Evolutionary conservation across 2,888 invertebrate genomes (phyloP).

Genomic region (Eudemis profundana): DNA sequence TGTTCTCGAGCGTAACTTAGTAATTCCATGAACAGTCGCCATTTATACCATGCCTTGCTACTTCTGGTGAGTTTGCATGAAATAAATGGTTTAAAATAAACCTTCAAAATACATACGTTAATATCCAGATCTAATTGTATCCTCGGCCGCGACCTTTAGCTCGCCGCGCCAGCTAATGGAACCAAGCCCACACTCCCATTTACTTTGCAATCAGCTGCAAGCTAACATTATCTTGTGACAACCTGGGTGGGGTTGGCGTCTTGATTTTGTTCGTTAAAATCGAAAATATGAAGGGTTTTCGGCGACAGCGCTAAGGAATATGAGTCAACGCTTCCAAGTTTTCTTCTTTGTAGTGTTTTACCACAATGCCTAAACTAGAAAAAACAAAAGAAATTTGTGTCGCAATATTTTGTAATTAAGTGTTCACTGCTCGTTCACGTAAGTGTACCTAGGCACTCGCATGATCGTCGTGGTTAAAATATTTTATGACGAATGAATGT

Average conservation of each 20-base stretch:
- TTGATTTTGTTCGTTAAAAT: conserved; percentile 37
- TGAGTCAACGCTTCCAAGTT: no score
- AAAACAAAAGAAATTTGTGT: no score
- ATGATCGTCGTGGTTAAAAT: background rate
- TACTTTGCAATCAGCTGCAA: conserved; percentile 41
- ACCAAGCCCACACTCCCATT: conserved; percentile 43
- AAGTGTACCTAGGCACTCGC: no score
- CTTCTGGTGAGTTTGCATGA: background rate
- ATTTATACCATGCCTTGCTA: no score
- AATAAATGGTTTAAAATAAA: background rate
- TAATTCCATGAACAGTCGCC: no score
- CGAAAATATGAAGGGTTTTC: background rate
- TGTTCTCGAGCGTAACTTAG: no score
- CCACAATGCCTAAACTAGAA: no score
- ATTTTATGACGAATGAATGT: background rate
- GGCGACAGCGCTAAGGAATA: background rate
- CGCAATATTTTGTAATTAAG: background rate
- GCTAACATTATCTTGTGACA: conserved; percentile 36
- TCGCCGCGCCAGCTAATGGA: conserved; percentile 38
- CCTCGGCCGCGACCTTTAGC: conserved; percentile 40
- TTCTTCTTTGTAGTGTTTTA: no score
- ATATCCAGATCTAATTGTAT: conserved; percentile 34
- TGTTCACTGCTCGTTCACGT: background rate
- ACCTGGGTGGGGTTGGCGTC: conserved; percentile 31
- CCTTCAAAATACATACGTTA: conserved; percentile 4